phyloP scores from a whole-genome alignment of 2,113 vertebrate genomes.

The Platysternon megacephalum region DNA sequence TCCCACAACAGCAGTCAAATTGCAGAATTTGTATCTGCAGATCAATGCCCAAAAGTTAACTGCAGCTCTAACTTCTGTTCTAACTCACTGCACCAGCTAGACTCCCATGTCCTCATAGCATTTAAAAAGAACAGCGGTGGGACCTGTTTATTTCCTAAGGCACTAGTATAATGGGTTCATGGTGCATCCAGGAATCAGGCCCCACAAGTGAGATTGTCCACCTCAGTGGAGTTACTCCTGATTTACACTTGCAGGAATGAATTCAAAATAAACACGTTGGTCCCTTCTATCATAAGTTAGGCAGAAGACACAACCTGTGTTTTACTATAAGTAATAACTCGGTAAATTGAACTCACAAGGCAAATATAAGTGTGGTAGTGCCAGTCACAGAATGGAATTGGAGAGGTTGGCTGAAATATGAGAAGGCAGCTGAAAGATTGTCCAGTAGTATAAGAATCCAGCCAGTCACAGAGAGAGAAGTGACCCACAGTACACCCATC shows the following conservation, averaged over 20 bases:
- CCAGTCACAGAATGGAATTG: not conserved
- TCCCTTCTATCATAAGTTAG: not conserved
- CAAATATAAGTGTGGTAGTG: not conserved
- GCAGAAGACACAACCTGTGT: not conserved
- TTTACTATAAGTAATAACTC: not conserved
- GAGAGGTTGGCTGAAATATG: not conserved
- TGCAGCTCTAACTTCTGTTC: not conserved
- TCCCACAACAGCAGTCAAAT: not conserved
- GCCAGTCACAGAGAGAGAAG: not conserved
- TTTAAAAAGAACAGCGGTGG: not conserved
- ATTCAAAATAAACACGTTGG: not conserved
- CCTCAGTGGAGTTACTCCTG: not conserved
- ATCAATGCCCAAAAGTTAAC: not conserved
- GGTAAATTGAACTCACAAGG: not conserved
- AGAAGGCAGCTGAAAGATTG: not conserved
- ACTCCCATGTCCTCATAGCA: not conserved
- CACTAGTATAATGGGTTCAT: not conserved
- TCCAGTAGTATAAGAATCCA: not conserved
- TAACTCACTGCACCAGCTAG: not conserved
- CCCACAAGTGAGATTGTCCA: not conserved
- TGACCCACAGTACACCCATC: not conserved
- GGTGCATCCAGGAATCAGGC: not conserved
- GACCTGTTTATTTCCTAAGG: not conserved
- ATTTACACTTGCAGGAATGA: not conserved
- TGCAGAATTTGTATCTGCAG: not conserved